phyloP scores from a whole-genome alignment of 2,888 invertebrate genomes.

The Tromatobia lineatoria region DNA sequence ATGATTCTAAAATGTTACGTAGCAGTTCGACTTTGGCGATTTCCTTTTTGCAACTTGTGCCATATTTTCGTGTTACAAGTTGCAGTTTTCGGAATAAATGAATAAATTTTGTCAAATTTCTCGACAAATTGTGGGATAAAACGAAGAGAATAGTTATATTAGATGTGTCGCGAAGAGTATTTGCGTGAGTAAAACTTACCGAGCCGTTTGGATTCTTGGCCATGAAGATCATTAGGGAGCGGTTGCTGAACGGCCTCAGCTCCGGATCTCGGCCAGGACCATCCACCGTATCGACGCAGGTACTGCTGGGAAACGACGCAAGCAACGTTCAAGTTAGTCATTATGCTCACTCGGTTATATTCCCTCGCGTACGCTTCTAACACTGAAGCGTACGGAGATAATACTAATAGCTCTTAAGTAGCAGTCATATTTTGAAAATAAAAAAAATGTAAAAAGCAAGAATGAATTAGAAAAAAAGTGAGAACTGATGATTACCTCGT shows the following conservation, averaged over 20 bases:
- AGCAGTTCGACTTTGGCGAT: too few species aligned
- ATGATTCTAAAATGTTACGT: neutral
- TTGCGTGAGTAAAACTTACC: constrained; percentile 76
- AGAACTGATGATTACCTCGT: constrained; percentile 80
- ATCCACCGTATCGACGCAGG: constrained; percentile 84
- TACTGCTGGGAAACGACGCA: constrained; percentile 74
- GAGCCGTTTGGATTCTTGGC: constrained; percentile 83
- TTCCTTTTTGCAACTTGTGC: constrained; percentile 2
- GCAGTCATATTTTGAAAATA: constrained; percentile 11
- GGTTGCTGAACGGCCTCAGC: constrained; percentile 84
- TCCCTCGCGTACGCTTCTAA: constrained; percentile 23
- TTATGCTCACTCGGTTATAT: constrained; percentile 47
- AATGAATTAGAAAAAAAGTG: constrained; percentile 14
- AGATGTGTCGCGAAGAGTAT: constrained; percentile 35
- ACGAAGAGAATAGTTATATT: neutral
- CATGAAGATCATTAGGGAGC: constrained; percentile 84
- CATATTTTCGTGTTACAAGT: constrained; percentile 6
- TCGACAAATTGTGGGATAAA: neutral
- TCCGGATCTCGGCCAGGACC: constrained; percentile 85
- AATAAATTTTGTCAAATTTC: neutral
- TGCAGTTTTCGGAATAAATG: neutral
- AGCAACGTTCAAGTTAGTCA: constrained; percentile 58
- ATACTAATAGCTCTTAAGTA: constrained; percentile 23
- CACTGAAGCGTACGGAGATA: constrained; percentile 5
- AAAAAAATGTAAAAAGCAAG: constrained; percentile 33